A percentile compares a stretch with the other conserved stretches of the same genome.
Evolutionary conservation across 2,888 invertebrate genomes (phyloP).

Genomic region (Conistra vaccinii): DNA sequence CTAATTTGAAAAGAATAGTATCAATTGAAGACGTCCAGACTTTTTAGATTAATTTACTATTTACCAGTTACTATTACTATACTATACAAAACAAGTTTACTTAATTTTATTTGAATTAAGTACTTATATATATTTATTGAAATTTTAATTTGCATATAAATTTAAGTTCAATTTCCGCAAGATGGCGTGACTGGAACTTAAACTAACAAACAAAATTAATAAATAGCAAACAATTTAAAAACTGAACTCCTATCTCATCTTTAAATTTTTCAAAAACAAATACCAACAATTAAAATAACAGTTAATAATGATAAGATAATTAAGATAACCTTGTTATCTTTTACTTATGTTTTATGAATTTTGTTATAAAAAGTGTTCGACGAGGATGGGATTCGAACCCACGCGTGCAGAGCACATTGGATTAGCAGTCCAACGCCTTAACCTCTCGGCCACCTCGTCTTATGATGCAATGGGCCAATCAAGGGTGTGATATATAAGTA

Average conservation of each 20-base stretch:
- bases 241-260: not conserved
- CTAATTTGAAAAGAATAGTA: not conserved
- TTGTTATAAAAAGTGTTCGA: constrained; percentile 79
- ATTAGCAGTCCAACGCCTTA: constrained; percentile 93
- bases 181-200: not conserved
- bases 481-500: constrained; percentile 13
- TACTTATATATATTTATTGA: not conserved
- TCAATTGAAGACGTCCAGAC: not conserved
- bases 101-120: not conserved
- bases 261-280: not conserved
- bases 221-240: not conserved
- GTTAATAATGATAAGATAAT: not conserved
- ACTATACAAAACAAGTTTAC: not conserved
- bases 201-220: not conserved
- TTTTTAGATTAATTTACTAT: not conserved
- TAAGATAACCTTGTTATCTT: not conserved
- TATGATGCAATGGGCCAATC: not conserved
- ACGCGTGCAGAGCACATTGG: constrained; percentile 95
- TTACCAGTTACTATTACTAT: not conserved
- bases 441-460: constrained; percentile 91
- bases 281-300: not conserved
- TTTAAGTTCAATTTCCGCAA: not conserved
- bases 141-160: not conserved
- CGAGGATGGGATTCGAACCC: constrained; percentile 95
- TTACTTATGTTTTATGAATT: not conserved